Evolutionary conservation across 92 coral and sea anemone species (phyloP).

Genomic region (Epizoanthus scotinus): DNA sequence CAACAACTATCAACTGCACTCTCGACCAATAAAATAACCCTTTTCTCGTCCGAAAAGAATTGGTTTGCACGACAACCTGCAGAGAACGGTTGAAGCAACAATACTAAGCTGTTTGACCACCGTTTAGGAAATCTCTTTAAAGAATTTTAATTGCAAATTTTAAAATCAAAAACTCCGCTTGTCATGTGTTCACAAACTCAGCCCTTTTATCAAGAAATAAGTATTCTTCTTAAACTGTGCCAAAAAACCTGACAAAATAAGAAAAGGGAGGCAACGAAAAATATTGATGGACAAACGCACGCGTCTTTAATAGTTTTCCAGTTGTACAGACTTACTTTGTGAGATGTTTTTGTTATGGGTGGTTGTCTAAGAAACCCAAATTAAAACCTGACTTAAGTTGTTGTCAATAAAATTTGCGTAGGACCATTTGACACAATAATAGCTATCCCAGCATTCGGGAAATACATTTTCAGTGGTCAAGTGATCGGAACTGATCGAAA

Average conservation of each 20-base stretch:
- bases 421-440: too few species aligned
- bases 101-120: not conserved
- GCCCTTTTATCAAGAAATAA: not conserved
- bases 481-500: too few species aligned
- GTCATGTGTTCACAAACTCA: too few species aligned
- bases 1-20: not conserved
- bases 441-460: too few species aligned
- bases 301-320: not conserved
- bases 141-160: conserved; percentile 19
- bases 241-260: not conserved
- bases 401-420: not conserved
- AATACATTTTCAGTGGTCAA: not conserved
- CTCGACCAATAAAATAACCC: conserved; percentile 1
- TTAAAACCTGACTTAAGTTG: not conserved
- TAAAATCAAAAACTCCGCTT: not conserved
- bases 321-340: not conserved
- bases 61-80: not conserved
- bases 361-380: conserved; percentile 23
- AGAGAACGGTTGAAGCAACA: not conserved
- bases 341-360: not conserved
- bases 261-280: too few species aligned
- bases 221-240: not conserved
- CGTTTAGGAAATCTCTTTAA: not conserved
- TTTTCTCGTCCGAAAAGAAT: conserved; percentile 2
- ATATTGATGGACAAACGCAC: too few species aligned